Evolutionary conservation across 2,797 vertebrate species (phyloP), one percentile per base, ranked within the genome.

Genomic region (Taenioides sp.): DNA sequence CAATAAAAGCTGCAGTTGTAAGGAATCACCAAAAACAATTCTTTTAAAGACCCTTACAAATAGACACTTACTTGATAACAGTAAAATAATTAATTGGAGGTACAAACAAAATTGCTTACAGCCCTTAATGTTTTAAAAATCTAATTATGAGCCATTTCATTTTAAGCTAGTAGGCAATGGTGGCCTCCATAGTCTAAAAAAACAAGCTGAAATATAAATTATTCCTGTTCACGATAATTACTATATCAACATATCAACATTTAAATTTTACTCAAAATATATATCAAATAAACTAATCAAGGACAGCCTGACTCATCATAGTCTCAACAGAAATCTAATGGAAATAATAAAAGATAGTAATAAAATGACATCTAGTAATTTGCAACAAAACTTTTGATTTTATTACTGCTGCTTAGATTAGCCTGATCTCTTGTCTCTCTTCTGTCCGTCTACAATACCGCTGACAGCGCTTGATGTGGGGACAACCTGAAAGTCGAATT

Each of bases 401-500:
- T 64, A 50, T 23, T 63, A 58, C 59, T 62, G 52, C 61, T 25
- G 25, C 58, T 77, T 37, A 69, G 60, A 64, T 43, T 11, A 73
- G 54, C 25, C 43, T 49, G 40, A 50, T 37, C 60, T 76, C 73
- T 69, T 62, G 70, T 78, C 77, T 65, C 71, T 74, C 9, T 22
- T 9, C 25, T 68, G 73, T 83, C 60, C 69, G 34, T 60, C 54
- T 34, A 27, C 54, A 67, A 69, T 70, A 74, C 73, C 0, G 81
- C 87, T 88, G 84, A 89, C 78, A 54, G 43, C 3, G 6, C 43
- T 20, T n/a, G 71, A 80, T 17, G 23, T 18, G 47, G 64, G 74
- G 75, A 74, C 70, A 80, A 81, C 72, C 78, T 80, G 49, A 85
- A 81, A 68, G 81, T 80, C n/a, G 55, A 16, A 75, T 83, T 89